Evolutionary conservation across 2,113 vertebrate species (phyloP).

Genomic region (Chaetura pelagica): DNA sequence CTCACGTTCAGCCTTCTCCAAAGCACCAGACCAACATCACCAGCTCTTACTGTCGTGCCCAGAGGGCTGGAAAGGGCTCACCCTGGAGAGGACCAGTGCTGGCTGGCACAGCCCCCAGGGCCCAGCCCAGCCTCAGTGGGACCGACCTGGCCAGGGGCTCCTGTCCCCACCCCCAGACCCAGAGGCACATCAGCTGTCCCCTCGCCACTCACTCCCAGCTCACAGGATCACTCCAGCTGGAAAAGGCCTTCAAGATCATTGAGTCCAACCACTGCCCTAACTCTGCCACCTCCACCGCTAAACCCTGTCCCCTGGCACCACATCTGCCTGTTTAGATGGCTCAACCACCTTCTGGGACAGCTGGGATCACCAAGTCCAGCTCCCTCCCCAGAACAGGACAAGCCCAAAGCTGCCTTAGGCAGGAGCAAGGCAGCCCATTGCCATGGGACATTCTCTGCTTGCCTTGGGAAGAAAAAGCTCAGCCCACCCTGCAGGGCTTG

Average conservation of each 20-base stretch:
- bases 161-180: neutral
- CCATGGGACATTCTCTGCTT: neutral
- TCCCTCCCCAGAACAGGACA: too few species aligned
- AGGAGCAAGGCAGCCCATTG: neutral
- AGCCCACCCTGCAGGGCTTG: neutral
- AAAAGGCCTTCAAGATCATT: too few species aligned
- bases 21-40: neutral
- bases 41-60: too few species aligned
- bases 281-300: too few species aligned
- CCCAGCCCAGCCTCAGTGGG: neutral
- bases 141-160: fast-evolving
- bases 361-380: too few species aligned
- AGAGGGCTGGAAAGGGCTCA: neutral
- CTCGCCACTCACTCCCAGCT: neutral
- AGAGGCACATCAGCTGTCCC: fast-evolving
- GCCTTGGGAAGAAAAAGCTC: neutral
- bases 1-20: neutral
- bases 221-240: too few species aligned
- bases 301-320: too few species aligned
- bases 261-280: too few species aligned
- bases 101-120: too few species aligned
- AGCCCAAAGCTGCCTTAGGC: neutral
- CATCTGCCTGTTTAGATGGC: too few species aligned
- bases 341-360: too few species aligned
- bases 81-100: too few species aligned